Evolutionary conservation across 2,113 vertebrate species (phyloP).

Genomic region (Percopsis transmontana): DNA sequence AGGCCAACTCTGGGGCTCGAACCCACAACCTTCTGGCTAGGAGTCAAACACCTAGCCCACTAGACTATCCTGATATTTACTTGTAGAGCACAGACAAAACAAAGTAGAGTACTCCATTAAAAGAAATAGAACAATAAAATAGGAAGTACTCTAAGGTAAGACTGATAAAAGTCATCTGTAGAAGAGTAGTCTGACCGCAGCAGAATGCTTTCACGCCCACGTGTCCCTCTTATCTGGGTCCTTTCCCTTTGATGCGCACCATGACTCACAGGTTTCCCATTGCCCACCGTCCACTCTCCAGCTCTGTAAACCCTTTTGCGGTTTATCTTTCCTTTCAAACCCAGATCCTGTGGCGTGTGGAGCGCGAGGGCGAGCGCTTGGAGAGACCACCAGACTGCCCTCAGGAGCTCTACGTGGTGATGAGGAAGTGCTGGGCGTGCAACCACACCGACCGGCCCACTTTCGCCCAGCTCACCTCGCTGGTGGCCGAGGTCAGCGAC

Average conservation of each 20-base stretch:
- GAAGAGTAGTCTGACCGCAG: too few species aligned
- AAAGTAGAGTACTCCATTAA: not conserved
- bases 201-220: not conserved
- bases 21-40: too few species aligned
- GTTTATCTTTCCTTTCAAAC: not conserved
- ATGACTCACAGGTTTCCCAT: slow-evolving; percentile 27
- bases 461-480: slow-evolving; percentile 72
- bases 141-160: too few species aligned
- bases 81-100: not conserved
- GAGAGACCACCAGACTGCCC: slow-evolving; percentile 82
- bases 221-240: not conserved
- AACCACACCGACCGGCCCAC: slow-evolving; percentile 78
- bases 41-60: too few species aligned
- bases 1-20: too few species aligned
- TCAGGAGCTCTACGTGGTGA: slow-evolving; percentile 79
- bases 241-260: not conserved
- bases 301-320: not conserved
- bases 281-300: not conserved
- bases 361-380: slow-evolving; percentile 80
- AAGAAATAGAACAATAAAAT: too few species aligned
- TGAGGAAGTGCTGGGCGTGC: slow-evolving; percentile 84
- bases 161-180: too few species aligned
- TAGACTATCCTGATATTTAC: too few species aligned
- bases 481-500: slow-evolving; percentile 81
- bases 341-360: slow-evolving; percentile 83